Evolutionary conservation across 2,888 invertebrate genomes (phyloP).

Genomic region (Tyria jacobaeae): DNA sequence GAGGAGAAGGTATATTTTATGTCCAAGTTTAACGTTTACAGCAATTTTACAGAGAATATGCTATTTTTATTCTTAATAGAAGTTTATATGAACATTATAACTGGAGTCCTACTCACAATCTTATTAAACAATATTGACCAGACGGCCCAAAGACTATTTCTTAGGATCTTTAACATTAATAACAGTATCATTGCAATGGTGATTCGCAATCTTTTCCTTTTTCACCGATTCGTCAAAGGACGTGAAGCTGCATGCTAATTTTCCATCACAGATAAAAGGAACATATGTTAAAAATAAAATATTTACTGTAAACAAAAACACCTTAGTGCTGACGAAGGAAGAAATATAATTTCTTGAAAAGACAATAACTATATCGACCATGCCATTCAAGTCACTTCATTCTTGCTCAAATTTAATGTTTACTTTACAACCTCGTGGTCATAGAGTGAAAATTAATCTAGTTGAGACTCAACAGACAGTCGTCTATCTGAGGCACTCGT

Average conservation of each 20-base stretch:
- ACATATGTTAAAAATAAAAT: too few relatives aligned
- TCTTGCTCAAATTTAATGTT: not conserved
- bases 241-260: too few relatives aligned
- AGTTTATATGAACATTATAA: not conserved
- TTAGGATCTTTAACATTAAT: not conserved
- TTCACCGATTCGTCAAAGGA: too few relatives aligned
- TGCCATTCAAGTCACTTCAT: not conserved
- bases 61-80: slow-evolving; percentile 36
- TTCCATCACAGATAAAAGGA: too few relatives aligned
- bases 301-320: too few relatives aligned
- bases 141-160: not conserved
- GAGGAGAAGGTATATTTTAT: slow-evolving; percentile 38
- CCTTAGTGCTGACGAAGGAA: too few relatives aligned
- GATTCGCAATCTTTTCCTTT: too few relatives aligned
- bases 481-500: slow-evolving; percentile 6
- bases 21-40: slow-evolving; percentile 36
- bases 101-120: not conserved
- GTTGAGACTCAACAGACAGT: not conserved
- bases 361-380: not conserved
- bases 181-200: not conserved
- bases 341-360: not conserved
- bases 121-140: not conserved
- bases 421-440: not conserved
- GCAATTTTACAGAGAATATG: slow-evolving; percentile 27
- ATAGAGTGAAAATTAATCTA: not conserved